Percentiles rank a stretch among this genome's conserved stretches.
phyloP scores from a whole-genome alignment of 2,797 vertebrate species.

The Macropus fuliginosus region DNA sequence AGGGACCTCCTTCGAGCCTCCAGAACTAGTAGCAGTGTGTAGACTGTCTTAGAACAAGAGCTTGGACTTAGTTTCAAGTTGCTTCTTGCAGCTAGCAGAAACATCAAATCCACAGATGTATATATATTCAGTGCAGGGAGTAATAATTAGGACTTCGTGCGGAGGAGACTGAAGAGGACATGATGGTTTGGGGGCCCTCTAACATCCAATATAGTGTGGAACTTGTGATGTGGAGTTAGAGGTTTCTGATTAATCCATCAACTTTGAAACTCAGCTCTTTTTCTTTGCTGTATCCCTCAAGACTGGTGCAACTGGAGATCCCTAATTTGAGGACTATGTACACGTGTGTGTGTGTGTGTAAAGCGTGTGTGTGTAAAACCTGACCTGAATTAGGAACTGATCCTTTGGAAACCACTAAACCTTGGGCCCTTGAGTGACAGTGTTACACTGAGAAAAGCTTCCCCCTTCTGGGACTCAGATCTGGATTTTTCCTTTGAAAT shows the following conservation, averaged over 20 bases:
- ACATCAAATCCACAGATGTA: background rate
- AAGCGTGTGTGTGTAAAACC: background rate
- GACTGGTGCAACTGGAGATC: background rate
- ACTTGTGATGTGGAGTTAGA: background rate
- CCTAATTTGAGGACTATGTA: background rate
- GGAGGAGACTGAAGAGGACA: background rate
- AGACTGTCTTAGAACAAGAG: background rate
- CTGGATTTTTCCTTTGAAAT: constrained; percentile 34
- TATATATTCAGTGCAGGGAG: background rate
- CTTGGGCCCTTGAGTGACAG: constrained; percentile 1
- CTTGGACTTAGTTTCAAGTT: background rate
- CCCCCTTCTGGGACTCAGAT: background rate
- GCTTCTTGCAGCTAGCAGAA: background rate
- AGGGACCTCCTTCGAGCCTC: background rate
- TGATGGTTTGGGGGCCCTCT: background rate
- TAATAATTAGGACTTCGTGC: background rate
- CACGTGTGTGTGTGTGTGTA: too few species aligned
- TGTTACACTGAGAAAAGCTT: background rate
- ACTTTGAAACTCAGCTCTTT: constrained; percentile 10
- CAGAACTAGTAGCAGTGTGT: background rate
- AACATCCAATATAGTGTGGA: background rate
- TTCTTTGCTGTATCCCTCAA: background rate
- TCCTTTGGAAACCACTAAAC: background rate
- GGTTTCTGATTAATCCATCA: background rate
- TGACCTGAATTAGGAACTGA: background rate